Conservation (phyloP, 2,113 vertebrate species). For the Leucopsar rothschildi region DNA sequence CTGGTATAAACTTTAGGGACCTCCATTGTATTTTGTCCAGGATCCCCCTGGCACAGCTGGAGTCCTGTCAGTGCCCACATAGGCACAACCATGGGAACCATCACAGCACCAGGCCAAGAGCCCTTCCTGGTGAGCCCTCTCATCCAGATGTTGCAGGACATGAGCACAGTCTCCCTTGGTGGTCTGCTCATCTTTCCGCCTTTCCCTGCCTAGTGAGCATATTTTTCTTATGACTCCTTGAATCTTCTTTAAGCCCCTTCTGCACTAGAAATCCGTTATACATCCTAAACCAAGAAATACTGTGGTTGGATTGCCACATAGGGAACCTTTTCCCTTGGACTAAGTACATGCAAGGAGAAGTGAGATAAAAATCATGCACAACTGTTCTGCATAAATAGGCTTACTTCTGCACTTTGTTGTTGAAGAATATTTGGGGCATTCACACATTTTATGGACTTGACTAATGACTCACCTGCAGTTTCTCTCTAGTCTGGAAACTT, state of each 20-base stretch:
- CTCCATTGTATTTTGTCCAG: neutral
- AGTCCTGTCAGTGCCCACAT: accelerated
- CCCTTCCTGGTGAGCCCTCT: neutral
- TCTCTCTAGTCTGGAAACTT: neutral
- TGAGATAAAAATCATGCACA: neutral
- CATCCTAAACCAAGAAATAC: neutral
- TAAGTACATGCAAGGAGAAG: neutral
- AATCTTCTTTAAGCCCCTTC: neutral
- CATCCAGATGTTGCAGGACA: neutral
- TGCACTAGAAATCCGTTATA: neutral
- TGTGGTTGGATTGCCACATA: neutral
- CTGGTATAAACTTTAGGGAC: neutral
- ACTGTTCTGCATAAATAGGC: neutral
- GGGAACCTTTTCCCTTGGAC: neutral
- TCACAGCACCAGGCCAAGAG: neutral
- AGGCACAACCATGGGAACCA: neutral
- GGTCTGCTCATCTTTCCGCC: neutral
- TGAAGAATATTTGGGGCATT: neutral
- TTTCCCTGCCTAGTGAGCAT: neutral
- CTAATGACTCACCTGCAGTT: neutral
- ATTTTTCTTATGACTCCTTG: neutral
- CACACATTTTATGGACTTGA: neutral
- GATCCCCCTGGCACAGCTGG: neutral
- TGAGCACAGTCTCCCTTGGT: accelerated
- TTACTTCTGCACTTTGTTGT: neutral